These are phyloP conservation scores for Odontamblyopus lacepedii DNA, from an alignment of 2,797 vertebrate species.

Conservation along the genomic window DNA sequence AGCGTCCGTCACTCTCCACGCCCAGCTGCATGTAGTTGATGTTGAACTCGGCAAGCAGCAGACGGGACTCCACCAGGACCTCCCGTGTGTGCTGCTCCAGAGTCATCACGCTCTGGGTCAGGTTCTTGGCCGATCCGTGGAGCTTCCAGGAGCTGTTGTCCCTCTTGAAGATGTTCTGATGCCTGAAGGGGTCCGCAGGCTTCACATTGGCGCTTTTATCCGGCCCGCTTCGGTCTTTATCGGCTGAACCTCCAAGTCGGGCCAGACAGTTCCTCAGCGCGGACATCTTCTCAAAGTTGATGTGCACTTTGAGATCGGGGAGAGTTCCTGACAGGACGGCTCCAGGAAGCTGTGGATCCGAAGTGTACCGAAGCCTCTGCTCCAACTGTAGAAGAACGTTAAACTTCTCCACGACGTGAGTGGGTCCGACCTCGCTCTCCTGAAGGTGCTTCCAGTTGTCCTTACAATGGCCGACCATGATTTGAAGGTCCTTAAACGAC, in stretches of 20 bases:
- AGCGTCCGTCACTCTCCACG: constrained; percentile 91
- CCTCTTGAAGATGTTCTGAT: constrained; percentile 87
- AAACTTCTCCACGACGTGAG: constrained; percentile 97
- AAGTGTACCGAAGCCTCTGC: constrained; percentile 92
- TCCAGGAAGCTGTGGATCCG: constrained; percentile 95
- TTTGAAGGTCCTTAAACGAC: constrained; percentile 95
- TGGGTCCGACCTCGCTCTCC: constrained; percentile 92
- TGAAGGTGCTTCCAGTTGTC: constrained; percentile 98
- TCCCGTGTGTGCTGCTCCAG: constrained; percentile 94
- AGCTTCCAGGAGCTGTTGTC: constrained; percentile 86
- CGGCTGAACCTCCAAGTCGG: constrained; percentile 75
- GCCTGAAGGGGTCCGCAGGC: constrained; percentile 80
- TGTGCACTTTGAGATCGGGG: constrained; percentile 95
- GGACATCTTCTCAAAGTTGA: constrained; percentile 95
- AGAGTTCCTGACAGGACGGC: constrained; percentile 91
- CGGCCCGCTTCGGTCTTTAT: constrained; percentile 43
- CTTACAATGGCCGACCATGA: constrained; percentile 94
- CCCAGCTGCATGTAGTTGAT: constrained; percentile 98
- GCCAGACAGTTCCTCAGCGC: constrained; percentile 89
- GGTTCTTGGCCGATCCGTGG: constrained; percentile 88
- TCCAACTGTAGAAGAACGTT: constrained; percentile 93
- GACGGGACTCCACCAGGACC: constrained; percentile 93
- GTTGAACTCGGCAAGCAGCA: constrained; percentile 93
- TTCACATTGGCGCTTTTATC: constrained; percentile 48
- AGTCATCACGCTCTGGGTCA: constrained; percentile 92